phyloP scores from a whole-genome alignment of 2,797 vertebrate genomes.

The Melopsittacus undulatus region DNA sequence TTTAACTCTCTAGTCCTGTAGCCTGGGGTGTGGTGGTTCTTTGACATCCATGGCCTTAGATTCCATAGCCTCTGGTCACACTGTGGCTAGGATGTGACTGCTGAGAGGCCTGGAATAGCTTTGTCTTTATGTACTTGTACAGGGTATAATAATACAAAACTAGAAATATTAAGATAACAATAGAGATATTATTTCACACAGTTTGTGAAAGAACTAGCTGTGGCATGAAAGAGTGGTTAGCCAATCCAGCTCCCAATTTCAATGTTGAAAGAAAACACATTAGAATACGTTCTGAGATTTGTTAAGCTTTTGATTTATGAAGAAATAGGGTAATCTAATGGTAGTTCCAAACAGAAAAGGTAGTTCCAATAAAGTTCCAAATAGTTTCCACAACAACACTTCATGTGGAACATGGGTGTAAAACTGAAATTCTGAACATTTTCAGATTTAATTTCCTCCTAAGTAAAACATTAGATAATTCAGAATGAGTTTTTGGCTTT shows the following conservation, averaged over 20 bases:
- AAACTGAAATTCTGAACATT: not conserved
- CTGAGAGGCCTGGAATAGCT: not conserved
- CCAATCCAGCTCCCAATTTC: not conserved
- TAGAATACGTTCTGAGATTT: not conserved
- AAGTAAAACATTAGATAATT: not conserved
- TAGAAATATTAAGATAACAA: not conserved
- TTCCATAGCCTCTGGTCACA: not conserved
- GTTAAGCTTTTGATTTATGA: not conserved
- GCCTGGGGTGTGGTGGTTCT: not conserved
- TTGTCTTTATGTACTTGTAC: not conserved
- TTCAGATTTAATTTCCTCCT: not conserved
- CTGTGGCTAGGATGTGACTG: rapidly evolving
- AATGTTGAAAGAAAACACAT: not conserved
- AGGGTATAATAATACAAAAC: not conserved
- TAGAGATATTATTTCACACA: not conserved
- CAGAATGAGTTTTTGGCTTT: not conserved
- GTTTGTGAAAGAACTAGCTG: not conserved
- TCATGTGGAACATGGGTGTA: not conserved
- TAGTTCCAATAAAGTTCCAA: not conserved
- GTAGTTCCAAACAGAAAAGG: not conserved
- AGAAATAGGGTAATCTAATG: not conserved
- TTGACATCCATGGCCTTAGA: not conserved
- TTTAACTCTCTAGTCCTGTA: not conserved
- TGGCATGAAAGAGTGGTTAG: not conserved
- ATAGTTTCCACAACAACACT: not conserved